Evolutionary conservation across 2,888 invertebrate species (phyloP), one percentile per base, ranked within the genome.

Genomic region (Pristionchus mayeri): DNA sequence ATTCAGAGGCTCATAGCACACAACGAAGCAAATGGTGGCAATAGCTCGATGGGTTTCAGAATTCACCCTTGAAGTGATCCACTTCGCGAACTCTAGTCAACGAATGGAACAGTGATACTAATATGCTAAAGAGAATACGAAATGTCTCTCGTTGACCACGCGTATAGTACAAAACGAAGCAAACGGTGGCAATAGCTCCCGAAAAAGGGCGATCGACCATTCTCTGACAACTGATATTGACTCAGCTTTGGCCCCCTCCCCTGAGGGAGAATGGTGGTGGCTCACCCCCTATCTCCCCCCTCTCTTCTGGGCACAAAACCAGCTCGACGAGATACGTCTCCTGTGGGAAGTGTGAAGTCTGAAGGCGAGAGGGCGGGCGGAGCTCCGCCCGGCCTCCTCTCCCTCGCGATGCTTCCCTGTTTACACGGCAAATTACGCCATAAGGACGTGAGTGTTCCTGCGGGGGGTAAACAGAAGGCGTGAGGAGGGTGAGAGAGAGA

Each of bases 291-390:
- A 63, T 63, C 63, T 57, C 54, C n/a, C 54, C 21, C 54, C 54
- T 44, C 44, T 44, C 54, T 54, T 16, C n/a, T 16, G 63, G 63
- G 7, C 34, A 30, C 63, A 63, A 63, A 63, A 63, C 63, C 63
- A 63, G 63, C 11, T 63, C 63, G 27, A 63, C 34, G 63, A 34
- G 30, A 30, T 34, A 13, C 63, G 30, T 63, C 63, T 63, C 34
- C 63, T 63, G 63, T 13, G 60, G 60, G 34, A 30, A 30, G 63
- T 63, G 63, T 63, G 63, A 63, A 63, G 63, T 63, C 63, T 63
- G 34, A 34, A 63, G 3, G 57, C 11, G 54, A n/a, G 57, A 57
- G 57, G 7, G 57, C n/a, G 4, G 2, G 27, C 1, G 24, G 57
- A 54, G 52, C 52, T 54, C 16, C 54, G 21, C 54, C n/a, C n/a